Percentiles rank a stretch among this genome's conserved stretches.
Evolutionary conservation across 2,888 invertebrate genomes (phyloP).

Genomic region (Drosophila tanythrix): DNA sequence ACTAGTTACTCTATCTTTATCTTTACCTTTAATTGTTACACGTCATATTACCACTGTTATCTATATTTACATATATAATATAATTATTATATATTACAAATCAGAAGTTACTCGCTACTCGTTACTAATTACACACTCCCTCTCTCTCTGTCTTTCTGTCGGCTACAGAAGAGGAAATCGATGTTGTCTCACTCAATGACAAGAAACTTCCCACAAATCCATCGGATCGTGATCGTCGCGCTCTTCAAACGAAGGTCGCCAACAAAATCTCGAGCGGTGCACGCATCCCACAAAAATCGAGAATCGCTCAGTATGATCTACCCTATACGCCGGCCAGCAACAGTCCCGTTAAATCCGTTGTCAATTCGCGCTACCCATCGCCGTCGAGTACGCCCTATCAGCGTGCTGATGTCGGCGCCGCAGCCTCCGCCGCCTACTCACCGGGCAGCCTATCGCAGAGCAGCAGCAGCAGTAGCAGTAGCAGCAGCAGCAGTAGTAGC

Average conservation of each 20-base stretch:
- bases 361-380: constrained; percentile 82
- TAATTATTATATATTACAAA: too few species aligned
- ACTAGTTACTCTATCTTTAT: background rate
- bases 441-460: constrained; percentile 66
- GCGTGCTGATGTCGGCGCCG: constrained; percentile 13
- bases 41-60: too few species aligned
- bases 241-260: constrained; percentile 87
- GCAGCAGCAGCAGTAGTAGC: constrained; percentile 64
- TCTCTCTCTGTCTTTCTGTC: background rate
- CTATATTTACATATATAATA: too few species aligned
- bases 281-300: constrained; percentile 71
- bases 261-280: constrained; percentile 85
- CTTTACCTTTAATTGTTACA: too few species aligned
- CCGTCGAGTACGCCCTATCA: constrained; percentile 81
- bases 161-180: constrained; percentile 89
- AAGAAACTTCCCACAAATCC: constrained; percentile 89
- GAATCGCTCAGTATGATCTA: constrained; percentile 61
- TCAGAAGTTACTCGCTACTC: background rate
- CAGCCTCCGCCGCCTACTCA: constrained; percentile 44
- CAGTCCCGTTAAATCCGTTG: constrained; percentile 82
- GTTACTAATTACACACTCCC: background rate
- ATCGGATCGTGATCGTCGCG: constrained; percentile 89
- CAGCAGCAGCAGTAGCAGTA: constrained; percentile 80
- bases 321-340: constrained; percentile 82
- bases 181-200: constrained; percentile 91